A percentile compares a stretch with the other conserved stretches of the same genome.
Conservation (phyloP, 2,888 invertebrate species). For the Plebejus anna region DNA sequence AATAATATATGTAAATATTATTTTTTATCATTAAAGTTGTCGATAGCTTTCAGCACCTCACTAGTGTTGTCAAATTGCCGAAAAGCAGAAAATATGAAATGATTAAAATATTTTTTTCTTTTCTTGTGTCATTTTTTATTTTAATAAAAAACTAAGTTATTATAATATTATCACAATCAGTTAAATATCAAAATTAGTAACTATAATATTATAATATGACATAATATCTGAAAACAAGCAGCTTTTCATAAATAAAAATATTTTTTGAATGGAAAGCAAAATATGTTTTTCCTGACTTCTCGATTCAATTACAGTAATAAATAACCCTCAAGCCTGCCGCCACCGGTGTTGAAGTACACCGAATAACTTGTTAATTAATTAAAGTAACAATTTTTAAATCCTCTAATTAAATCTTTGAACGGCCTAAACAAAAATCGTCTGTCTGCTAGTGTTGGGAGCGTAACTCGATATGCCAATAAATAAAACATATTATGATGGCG, state of each 20-base stretch:
- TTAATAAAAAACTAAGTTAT: too few relatives aligned
- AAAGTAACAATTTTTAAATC: slow-evolving; percentile 27
- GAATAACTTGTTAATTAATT: slow-evolving; percentile 27
- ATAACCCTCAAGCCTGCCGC: slow-evolving; percentile 2
- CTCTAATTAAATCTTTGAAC: slow-evolving; percentile 27
- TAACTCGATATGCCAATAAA: slow-evolving; percentile 74
- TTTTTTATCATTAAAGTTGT: too few relatives aligned
- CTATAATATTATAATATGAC: too few relatives aligned
- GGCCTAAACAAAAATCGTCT: slow-evolving; percentile 44
- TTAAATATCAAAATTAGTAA: too few relatives aligned
- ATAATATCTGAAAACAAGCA: too few relatives aligned
- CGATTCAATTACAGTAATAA: slow-evolving; percentile 3
- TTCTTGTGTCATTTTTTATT: too few relatives aligned
- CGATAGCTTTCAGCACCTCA: too few relatives aligned
- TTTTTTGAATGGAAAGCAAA: not conserved
- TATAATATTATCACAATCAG: too few relatives aligned
- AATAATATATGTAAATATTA: too few relatives aligned
- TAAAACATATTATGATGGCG: slow-evolving; percentile 53
- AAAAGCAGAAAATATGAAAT: too few relatives aligned
- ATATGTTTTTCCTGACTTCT: not conserved
- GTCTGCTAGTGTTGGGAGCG: slow-evolving; percentile 54
- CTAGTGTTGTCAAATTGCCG: too few relatives aligned
- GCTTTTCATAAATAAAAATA: not conserved
- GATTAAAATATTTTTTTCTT: too few relatives aligned
- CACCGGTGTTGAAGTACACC: slow-evolving; percentile 9